phyloP scores from a whole-genome alignment of 2,888 invertebrate genomes.

The Nomada hirtipes region DNA sequence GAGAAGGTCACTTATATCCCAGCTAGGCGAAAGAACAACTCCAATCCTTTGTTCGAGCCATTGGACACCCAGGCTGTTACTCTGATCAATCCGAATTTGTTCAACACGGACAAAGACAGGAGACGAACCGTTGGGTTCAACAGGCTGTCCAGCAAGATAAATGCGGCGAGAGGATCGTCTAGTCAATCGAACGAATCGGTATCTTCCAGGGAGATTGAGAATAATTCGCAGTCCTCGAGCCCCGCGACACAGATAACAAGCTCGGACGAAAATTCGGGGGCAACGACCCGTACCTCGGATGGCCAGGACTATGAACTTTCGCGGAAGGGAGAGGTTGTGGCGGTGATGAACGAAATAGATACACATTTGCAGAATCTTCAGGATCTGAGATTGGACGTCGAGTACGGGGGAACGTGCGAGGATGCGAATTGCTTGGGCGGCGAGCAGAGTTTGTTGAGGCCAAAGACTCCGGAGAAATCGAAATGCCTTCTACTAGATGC shows the following conservation, averaged over 20 bases:
- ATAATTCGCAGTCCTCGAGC: constrained; percentile 78
- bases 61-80: constrained; percentile 81
- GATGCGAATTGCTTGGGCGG: constrained; percentile 25
- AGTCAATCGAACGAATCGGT: constrained; percentile 70
- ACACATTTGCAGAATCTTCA: constrained; percentile 72
- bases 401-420: constrained; percentile 41
- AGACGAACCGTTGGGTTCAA: constrained; percentile 59
- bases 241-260: constrained; percentile 73
- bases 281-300: not conserved
- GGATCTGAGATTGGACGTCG: constrained; percentile 72
- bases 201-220: constrained; percentile 76
- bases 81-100: constrained; percentile 80
- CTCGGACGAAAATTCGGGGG: constrained; percentile 19
- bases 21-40: constrained; percentile 74
- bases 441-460: constrained; percentile 32
- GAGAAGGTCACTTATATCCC: constrained; percentile 80
- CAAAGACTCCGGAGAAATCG: constrained; percentile 66
- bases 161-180: constrained; percentile 41
- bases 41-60: constrained; percentile 81
- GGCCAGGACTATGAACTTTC: constrained; percentile 15
- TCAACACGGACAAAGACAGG: constrained; percentile 58
- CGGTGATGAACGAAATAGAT: constrained; percentile 69
- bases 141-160: constrained; percentile 36
- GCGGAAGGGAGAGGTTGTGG: constrained; percentile 29
- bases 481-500: constrained; percentile 87